Evolutionary conservation across 1,140 invertebrate genomes (phyloP).

Genomic region (Saccostrea cuccullata): DNA sequence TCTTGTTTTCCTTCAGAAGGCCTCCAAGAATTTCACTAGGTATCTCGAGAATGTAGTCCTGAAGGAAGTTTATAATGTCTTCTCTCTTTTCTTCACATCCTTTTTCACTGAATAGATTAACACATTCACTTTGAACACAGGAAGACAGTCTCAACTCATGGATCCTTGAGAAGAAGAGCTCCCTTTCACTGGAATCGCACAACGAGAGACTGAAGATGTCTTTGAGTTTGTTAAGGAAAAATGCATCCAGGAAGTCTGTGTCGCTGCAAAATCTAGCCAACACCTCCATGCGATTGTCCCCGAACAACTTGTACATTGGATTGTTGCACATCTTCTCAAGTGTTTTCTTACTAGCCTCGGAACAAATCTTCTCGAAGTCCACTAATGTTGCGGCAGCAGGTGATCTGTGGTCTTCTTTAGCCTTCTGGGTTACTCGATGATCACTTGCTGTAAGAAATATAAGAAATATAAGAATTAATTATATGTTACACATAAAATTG

Average conservation of each 20-base stretch:
- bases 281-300: no score
- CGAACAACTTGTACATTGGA: no score
- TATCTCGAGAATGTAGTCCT: constrained; percentile 3
- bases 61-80: constrained; percentile 28
- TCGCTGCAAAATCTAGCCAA: no score
- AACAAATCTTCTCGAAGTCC: not conserved
- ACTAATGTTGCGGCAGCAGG: no score
- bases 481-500: no score
- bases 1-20: not conserved
- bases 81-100: constrained; percentile 1
- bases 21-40: not conserved
- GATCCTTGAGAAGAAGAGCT: constrained; percentile 14
- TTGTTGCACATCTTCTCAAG: not conserved
- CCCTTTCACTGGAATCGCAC: not conserved
- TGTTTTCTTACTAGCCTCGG: not conserved
- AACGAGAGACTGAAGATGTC: no score
- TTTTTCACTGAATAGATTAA: not conserved
- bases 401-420: no score
- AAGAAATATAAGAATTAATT: no score
- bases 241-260: no score
- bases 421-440: no score
- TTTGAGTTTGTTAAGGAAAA: no score
- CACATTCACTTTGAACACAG: not conserved
- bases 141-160: constrained; percentile 9
- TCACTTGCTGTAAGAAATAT: no score